Base-by-base conservation (phyloP, 1,140 invertebrate genomes). In the Helicorthomorpha holstii region DNA sequence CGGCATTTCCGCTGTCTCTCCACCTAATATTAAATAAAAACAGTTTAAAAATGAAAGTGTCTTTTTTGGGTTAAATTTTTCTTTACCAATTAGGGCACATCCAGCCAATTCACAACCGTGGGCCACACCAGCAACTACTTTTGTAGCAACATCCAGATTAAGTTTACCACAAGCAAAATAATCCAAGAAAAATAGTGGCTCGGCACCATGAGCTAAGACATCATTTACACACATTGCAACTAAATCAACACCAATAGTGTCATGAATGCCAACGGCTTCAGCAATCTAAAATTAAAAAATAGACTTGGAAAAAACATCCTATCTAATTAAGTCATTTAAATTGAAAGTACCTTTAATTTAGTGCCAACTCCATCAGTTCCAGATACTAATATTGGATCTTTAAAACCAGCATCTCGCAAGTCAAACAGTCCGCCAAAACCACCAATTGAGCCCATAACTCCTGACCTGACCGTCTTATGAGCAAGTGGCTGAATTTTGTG, bases 171-270 rank as follows among this genome's bases (percentile, higher is more conserved):
- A 90, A 12, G 93, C 89, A 69, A 92, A 95, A 67, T 98, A 98
- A 71, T 98, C 93, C 1, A 98, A 69, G 64, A 98, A 98, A 52
- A 90, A 94, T 44, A 98, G 71, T 0, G 93, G 92, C 62, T 92
- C 87, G 0, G 93, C 94, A 22, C 91, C 92, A 57, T 93, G 83
- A 41, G 87, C 89, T 22, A 98, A 69, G 46, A 98, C 79, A 67
- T 98, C 93, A 71, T 98, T 98, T 1, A 93, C 92, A 64, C 90
- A 94, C 88, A 96, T 95, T 10, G 93, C 94, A 10, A 98, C 93
- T 27, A 98, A 73, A 71, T 98, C 95, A 59, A 92, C 83, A 1
- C 94, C 95, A 51, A 98, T 78, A 0, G 82, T 84, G 56, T 82
- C 73, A 64, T 91, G 90, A 46, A 82, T 78, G 22, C 79, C 75